Conservation (phyloP, 2,113 vertebrate genomes). For the Prinia subflava region DNA sequence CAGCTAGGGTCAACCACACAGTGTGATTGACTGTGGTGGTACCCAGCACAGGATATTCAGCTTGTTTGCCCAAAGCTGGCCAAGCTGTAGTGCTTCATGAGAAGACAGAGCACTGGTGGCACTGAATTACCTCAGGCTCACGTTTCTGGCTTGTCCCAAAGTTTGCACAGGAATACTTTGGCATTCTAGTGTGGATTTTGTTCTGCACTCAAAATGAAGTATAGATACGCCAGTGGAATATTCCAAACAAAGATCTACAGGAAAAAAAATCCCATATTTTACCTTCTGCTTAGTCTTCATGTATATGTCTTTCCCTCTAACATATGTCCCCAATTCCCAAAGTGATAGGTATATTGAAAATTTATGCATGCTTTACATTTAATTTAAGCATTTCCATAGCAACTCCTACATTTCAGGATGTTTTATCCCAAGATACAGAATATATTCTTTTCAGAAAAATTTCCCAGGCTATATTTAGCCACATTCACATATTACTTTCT, state of each 20-base stretch:
- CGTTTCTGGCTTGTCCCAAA: not conserved
- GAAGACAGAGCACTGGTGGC: not conserved
- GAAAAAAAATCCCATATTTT: not conserved
- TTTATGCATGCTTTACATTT: constrained; percentile 53
- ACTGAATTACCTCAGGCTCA: not conserved
- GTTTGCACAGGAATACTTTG: not conserved
- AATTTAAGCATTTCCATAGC: constrained; percentile 52
- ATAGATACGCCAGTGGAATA: not conserved
- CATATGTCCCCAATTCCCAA: constrained; percentile 1
- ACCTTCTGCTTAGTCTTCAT: not conserved
- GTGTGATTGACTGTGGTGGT: rapidly evolving
- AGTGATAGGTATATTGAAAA: constrained; percentile 22
- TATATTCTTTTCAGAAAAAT: constrained; percentile 1
- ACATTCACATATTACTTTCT: constrained; percentile 20
- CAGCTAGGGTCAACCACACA: not conserved
- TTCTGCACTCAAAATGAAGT: not conserved
- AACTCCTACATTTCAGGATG: constrained; percentile 33
- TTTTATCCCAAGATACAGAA: not conserved
- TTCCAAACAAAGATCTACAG: not conserved
- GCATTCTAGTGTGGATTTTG: not conserved
- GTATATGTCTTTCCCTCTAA: not conserved
- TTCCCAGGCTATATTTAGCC: constrained; percentile 41
- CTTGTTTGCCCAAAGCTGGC: not conserved
- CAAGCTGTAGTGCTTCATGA: not conserved
- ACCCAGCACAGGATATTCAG: not conserved